phyloP scores from a whole-genome alignment of 1,140 invertebrate genomes.

The Spodoptera litura region DNA sequence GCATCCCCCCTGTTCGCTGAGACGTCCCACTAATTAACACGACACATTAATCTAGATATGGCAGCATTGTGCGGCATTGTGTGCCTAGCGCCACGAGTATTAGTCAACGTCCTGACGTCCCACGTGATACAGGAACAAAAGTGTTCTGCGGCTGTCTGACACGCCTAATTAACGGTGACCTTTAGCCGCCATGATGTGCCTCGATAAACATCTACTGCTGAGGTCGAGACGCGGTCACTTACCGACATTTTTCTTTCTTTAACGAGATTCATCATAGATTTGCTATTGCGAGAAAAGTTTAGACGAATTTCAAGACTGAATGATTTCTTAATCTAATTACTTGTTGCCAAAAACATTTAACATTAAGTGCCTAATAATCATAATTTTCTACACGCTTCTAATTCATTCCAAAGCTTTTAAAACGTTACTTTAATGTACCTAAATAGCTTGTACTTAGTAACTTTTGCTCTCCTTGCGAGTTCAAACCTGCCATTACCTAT shows the following conservation, averaged over 20 bases:
- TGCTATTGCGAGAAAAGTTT: too few relatives aligned
- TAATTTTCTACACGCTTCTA: neutral
- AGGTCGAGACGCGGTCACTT: too few relatives aligned
- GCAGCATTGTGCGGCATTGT: neutral
- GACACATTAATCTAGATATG: slow-evolving; percentile 18
- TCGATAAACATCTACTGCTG: too few relatives aligned
- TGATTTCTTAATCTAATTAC: too few relatives aligned
- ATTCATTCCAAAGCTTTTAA: slow-evolving; percentile 1
- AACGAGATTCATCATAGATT: too few relatives aligned
- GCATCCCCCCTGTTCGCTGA: neutral
- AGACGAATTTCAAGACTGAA: too few relatives aligned
- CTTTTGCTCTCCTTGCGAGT: neutral
- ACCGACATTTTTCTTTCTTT: too few relatives aligned
- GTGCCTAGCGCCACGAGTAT: neutral
- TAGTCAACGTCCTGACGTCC: slow-evolving; percentile 4
- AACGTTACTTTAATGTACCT: neutral
- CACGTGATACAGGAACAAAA: slow-evolving; percentile 4
- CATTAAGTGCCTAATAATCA: neutral
- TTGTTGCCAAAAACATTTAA: neutral
- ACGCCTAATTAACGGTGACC: slow-evolving; percentile 17
- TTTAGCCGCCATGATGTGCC: neutral
- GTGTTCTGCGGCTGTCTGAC: neutral
- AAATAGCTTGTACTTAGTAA: neutral
- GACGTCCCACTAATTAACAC: neutral
- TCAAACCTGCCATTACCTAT: slow-evolving; percentile 1